These are phyloP conservation scores for Chrysotoxum bicinctum DNA, from an alignment of 2,888 invertebrate genomes.

Conservation along the genomic window DNA sequence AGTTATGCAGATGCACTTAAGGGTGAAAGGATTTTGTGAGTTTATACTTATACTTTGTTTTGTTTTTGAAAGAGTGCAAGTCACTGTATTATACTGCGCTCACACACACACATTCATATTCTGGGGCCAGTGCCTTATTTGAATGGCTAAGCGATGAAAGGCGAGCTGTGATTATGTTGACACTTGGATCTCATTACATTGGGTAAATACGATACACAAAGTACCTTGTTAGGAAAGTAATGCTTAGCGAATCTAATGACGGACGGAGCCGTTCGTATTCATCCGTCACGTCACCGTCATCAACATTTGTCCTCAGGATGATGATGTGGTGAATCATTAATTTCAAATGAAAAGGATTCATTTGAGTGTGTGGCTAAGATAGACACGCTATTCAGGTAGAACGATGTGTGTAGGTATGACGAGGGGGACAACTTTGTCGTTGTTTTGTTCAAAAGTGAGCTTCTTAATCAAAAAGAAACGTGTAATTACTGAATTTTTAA, in stretches of 20 bases:
- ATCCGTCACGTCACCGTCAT: slow-evolving; percentile 13
- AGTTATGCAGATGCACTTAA: slow-evolving; percentile 71
- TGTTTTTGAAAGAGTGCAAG: slow-evolving; percentile 36
- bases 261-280: slow-evolving; percentile 18
- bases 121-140: slow-evolving; percentile 15
- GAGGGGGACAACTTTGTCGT: neutral
- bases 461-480: slow-evolving; percentile 64
- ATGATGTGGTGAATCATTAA: slow-evolving; percentile 66
- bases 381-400: slow-evolving; percentile 41
- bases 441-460: slow-evolving; percentile 28
- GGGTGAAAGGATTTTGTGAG: slow-evolving; percentile 69
- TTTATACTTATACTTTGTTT: slow-evolving; percentile 5
- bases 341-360: slow-evolving; percentile 67
- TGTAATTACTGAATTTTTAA: slow-evolving; percentile 60
- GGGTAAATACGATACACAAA: slow-evolving; percentile 67
- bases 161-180: slow-evolving; percentile 70
- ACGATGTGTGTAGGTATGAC: neutral
- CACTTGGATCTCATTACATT: slow-evolving; percentile 72
- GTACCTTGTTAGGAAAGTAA: slow-evolving; percentile 66
- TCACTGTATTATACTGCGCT: slow-evolving; percentile 27
- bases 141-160: slow-evolving; percentile 70
- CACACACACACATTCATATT: neutral
- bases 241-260: slow-evolving; percentile 29
- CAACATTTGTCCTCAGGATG: slow-evolving; percentile 13
- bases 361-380: slow-evolving; percentile 44